These are phyloP conservation scores for Eupeodes corollae DNA, from an alignment of 1,140 invertebrate genomes.

Conservation along the genomic window DNA sequence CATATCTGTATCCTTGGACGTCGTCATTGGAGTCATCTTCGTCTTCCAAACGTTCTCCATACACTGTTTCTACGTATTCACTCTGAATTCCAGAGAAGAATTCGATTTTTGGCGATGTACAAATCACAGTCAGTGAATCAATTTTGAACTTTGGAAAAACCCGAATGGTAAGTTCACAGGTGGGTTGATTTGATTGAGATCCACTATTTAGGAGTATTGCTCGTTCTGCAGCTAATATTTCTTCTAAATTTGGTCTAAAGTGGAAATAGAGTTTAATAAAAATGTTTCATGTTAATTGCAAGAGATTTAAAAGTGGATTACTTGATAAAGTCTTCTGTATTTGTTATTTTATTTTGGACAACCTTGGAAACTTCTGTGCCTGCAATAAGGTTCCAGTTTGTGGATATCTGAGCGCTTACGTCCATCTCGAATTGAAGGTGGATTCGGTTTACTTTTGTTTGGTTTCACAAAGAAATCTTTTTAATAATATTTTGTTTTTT, in stretches of 20 bases:
- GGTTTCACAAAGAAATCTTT: too few relatives aligned
- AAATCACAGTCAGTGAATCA: slow-evolving; percentile 23
- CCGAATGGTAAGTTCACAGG: slow-evolving; percentile 21
- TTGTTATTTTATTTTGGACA: slow-evolving; percentile 13
- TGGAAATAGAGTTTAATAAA: not conserved
- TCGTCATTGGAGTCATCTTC: slow-evolving; percentile 9
- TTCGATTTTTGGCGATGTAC: slow-evolving; percentile 25
- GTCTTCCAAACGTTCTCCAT: slow-evolving; percentile 20
- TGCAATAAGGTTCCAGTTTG: slow-evolving; percentile 19
- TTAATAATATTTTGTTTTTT: too few relatives aligned
- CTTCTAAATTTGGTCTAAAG: slow-evolving; percentile 20
- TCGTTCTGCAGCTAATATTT: slow-evolving; percentile 20
- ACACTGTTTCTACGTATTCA: slow-evolving; percentile 27
- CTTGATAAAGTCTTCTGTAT: slow-evolving; percentile 27
- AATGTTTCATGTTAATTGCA: not conserved
- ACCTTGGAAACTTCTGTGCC: slow-evolving; percentile 17
- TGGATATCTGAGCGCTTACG: slow-evolving; percentile 3
- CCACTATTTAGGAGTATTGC: slow-evolving; percentile 17
- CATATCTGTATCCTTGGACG: slow-evolving; percentile 23
- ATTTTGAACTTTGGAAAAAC: slow-evolving; percentile 22
- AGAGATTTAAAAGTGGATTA: slow-evolving; percentile 16
- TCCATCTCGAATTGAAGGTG: too few relatives aligned
- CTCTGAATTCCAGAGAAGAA: slow-evolving; percentile 21
- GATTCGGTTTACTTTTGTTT: too few relatives aligned
- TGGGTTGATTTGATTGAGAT: slow-evolving; percentile 1